Percentiles rank a stretch among this genome's conserved stretches.
phyloP scores from a whole-genome alignment of 2,888 invertebrate genomes.

The Aspidiotus destructor region DNA sequence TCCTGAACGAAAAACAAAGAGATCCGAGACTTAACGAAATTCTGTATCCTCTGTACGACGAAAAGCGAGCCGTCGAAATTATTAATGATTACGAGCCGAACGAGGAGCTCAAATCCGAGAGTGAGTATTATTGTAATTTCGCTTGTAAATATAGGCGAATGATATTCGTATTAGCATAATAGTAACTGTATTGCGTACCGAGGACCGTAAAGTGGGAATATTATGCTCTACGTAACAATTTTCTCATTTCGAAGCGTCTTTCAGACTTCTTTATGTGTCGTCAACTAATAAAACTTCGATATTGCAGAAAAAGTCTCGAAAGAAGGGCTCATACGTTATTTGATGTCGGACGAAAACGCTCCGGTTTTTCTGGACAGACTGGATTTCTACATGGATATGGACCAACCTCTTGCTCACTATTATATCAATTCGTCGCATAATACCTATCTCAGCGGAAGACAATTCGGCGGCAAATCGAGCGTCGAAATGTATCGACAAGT shows the following conservation, averaged over 20 bases:
- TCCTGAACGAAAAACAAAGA: slow-evolving; percentile 93
- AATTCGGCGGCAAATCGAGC: slow-evolving; percentile 96
- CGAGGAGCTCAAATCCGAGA: slow-evolving; percentile 60
- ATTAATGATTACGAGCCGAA: slow-evolving; percentile 86
- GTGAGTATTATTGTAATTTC: slow-evolving; percentile 46
- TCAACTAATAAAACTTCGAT: slow-evolving; percentile 17
- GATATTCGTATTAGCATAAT: background rate
- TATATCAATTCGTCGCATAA: slow-evolving; percentile 99
- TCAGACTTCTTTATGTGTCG: background rate
- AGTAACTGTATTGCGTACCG: too few relatives aligned
- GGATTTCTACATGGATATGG: slow-evolving; percentile 98
- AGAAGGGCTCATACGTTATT: slow-evolving; percentile 93
- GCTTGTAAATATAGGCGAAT: background rate
- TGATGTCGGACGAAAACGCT: slow-evolving; percentile 99
- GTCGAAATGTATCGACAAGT: slow-evolving; percentile 99
- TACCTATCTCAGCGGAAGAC: slow-evolving; percentile 85
- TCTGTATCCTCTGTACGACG: slow-evolving; percentile 91
- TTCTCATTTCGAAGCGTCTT: too few relatives aligned
- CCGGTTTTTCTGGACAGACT: slow-evolving; percentile 97
- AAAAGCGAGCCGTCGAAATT: slow-evolving; percentile 84
- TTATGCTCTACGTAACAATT: too few relatives aligned
- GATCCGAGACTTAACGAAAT: slow-evolving; percentile 98
- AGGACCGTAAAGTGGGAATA: too few relatives aligned
- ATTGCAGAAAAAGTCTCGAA: slow-evolving; percentile 69
- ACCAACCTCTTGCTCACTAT: slow-evolving; percentile 94